These are phyloP conservation scores for Botia almorhae DNA, from an alignment of 2,797 vertebrate genomes.

Conservation along the genomic window DNA sequence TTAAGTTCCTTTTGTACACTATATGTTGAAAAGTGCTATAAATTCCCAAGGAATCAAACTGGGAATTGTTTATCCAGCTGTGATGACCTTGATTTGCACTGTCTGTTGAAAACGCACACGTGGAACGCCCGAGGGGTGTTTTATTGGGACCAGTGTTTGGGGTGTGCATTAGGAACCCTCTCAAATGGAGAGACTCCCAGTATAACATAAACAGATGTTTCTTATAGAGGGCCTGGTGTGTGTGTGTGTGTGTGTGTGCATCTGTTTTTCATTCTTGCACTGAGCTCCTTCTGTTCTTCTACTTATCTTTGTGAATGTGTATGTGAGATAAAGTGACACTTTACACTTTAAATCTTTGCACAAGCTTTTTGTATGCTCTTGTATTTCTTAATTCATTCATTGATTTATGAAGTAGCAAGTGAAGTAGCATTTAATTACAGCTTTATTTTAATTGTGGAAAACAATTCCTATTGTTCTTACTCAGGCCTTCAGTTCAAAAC, in stretches of 20 bases:
- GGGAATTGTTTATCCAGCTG: background rate
- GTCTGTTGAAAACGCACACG: constrained; percentile 1
- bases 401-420: no score
- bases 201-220: constrained; percentile 57
- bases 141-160: constrained; percentile 19
- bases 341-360: constrained; percentile 39
- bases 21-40: no score
- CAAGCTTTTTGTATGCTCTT: background rate
- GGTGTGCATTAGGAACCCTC: constrained; percentile 23
- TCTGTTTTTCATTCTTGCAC: constrained; percentile 55
- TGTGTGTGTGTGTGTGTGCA: constrained; percentile 35
- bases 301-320: constrained; percentile 13
- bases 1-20: no score
- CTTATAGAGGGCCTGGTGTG: constrained; percentile 34
- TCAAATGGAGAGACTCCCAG: constrained; percentile 47
- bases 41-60: background rate
- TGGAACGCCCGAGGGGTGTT: background rate
- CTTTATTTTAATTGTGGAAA: background rate
- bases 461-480: background rate
- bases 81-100: constrained; percentile 10
- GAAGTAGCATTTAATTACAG: background rate
- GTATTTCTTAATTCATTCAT: background rate
- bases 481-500: background rate
- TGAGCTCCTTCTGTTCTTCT: constrained; percentile 50
- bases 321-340: constrained; percentile 12